Percentiles rank a stretch among this genome's conserved stretches.
These are phyloP conservation scores for Anoplolepis gracilipes DNA, from an alignment of 1,140 invertebrate genomes.

Conservation along the genomic window DNA sequence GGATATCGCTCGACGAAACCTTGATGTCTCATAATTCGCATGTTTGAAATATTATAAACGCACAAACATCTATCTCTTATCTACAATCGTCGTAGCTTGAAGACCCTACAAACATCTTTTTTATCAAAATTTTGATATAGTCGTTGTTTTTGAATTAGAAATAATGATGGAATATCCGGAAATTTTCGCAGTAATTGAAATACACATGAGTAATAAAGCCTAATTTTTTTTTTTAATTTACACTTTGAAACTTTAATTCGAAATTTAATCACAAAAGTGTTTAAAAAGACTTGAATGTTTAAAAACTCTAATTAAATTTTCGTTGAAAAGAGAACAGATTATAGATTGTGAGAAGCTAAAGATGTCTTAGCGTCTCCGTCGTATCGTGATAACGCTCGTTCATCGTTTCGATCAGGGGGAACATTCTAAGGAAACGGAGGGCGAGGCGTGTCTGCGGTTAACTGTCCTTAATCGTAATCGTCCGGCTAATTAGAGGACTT, in stretches of 20 bases:
- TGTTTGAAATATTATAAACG: constrained; percentile 1
- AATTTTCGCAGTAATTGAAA: background rate
- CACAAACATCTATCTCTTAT: background rate
- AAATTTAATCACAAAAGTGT: background rate
- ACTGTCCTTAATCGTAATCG: constrained; percentile 60
- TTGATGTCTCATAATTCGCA: constrained; percentile 46
- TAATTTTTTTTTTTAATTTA: background rate
- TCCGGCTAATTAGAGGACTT: constrained; percentile 64
- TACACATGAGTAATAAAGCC: background rate
- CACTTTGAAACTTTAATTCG: background rate
- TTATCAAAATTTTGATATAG: background rate
- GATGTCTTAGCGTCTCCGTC: background rate
- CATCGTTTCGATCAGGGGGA: constrained; percentile 17
- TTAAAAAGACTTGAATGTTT: background rate
- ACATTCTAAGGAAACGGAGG: constrained; percentile 34
- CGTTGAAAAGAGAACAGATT: background rate
- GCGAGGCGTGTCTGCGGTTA: constrained; percentile 47
- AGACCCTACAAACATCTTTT: background rate
- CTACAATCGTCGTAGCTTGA: background rate
- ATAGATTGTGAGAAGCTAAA: background rate
- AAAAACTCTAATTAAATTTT: background rate
- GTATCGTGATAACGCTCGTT: constrained; percentile 26
- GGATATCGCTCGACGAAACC: constrained; percentile 55
- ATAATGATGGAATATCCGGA: background rate
- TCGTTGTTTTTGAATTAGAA: background rate